These are phyloP conservation scores for Triops cancriformis DNA, from an alignment of 1,140 invertebrate genomes.

Conservation along the genomic window DNA sequence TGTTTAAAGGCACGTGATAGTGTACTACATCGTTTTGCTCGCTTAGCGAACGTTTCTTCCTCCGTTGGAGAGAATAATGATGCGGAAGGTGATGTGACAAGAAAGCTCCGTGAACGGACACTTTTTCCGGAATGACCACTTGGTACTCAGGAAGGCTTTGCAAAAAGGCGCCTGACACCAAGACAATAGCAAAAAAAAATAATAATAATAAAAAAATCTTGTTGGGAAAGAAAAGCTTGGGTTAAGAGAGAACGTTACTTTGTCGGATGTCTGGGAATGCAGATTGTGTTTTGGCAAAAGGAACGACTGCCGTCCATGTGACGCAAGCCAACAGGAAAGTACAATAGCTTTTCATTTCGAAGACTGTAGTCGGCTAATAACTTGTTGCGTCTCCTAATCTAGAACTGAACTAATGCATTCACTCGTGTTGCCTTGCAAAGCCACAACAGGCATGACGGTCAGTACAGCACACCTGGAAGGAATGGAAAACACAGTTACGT, in stretches of 20 bases:
- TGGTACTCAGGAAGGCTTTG: slow-evolving; percentile 41
- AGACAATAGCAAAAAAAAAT: slow-evolving; percentile 8
- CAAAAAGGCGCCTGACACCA: slow-evolving; percentile 33
- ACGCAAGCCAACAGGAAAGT: not conserved
- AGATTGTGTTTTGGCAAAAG: not conserved
- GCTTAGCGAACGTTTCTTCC: slow-evolving; percentile 32
- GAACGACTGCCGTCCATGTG: not conserved
- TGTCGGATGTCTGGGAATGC: not conserved
- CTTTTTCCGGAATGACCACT: slow-evolving; percentile 49
- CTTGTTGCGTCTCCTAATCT: not conserved
- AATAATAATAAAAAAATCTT: not conserved
- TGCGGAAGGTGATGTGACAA: slow-evolving; percentile 49
- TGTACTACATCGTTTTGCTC: slow-evolving; percentile 42
- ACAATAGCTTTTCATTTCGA: not conserved
- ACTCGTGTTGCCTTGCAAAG: not conserved
- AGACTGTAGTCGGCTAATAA: not conserved
- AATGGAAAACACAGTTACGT: not conserved
- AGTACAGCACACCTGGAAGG: not conserved
- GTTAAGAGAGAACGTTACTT: not conserved
- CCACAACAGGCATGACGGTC: slow-evolving; percentile 1
- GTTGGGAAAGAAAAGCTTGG: not conserved
- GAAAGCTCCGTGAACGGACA: slow-evolving; percentile 45
- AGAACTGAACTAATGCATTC: not conserved
- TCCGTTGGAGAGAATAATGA: slow-evolving; percentile 35
- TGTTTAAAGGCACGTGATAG: slow-evolving; percentile 47